Conservation (phyloP, 2,797 vertebrate genomes). For the Xenops minutus region DNA sequence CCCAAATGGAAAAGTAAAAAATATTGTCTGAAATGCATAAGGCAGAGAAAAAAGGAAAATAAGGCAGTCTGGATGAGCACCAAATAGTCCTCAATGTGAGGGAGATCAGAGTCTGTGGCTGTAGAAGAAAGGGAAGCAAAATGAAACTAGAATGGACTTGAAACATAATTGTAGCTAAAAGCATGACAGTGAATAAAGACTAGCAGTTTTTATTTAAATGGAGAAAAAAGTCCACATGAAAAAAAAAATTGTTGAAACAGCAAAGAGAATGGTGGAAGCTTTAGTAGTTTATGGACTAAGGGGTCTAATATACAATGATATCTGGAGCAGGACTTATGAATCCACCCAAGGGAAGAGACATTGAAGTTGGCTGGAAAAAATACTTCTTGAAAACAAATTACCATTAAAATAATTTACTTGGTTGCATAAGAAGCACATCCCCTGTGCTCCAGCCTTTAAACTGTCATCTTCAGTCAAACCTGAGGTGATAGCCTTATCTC, state of each 20-base stretch:
- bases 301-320: fast-evolving
- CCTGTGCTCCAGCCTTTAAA: not conserved
- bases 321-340: not conserved
- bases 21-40: not conserved
- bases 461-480: not conserved
- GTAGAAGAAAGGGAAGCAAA: not conserved
- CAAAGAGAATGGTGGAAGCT: not conserved
- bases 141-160: not conserved
- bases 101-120: not conserved
- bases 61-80: not conserved
- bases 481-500: not conserved
- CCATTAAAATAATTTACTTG: not conserved
- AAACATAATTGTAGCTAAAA: not conserved
- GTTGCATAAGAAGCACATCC: not conserved
- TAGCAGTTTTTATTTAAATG: not conserved
- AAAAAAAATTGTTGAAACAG: not conserved
- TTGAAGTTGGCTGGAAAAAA: not conserved
- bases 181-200: not conserved
- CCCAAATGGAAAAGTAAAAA: not conserved
- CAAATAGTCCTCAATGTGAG: not conserved
- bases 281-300: not conserved
- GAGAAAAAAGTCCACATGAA: not conserved
- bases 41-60: not conserved
- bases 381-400: not conserved
- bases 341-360: not conserved